Evolutionary conservation across 2,113 vertebrate genomes (phyloP).

Genomic region (Pelvicachromis taeniatus): DNA sequence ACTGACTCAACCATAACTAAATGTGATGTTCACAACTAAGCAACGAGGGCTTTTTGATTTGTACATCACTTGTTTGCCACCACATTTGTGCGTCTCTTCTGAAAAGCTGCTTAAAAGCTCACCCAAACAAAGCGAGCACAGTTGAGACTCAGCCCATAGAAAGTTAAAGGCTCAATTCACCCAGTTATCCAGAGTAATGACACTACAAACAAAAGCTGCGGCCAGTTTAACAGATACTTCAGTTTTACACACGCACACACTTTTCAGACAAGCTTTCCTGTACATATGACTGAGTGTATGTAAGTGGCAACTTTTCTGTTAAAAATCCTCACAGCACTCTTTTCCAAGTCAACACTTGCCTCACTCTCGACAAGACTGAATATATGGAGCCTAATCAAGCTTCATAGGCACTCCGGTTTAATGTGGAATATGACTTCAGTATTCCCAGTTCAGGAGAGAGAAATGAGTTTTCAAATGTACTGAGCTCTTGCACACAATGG

Average conservation of each 20-base stretch:
- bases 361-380: neutral
- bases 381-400: neutral
- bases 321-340: neutral
- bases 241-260: neutral
- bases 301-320: neutral
- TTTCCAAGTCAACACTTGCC: neutral
- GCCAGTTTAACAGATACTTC: neutral
- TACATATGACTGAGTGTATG: neutral
- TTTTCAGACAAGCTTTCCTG: neutral
- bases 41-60: neutral
- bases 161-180: constrained; percentile 36
- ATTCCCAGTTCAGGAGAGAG: neutral
- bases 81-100: neutral
- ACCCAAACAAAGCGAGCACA: neutral
- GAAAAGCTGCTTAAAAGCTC: neutral
- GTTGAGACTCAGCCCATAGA: neutral
- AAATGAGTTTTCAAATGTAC: neutral
- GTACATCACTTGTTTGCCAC: neutral
- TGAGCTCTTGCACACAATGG: neutral
- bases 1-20: neutral
- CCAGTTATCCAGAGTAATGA: neutral
- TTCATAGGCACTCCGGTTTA: neutral
- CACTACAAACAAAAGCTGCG: neutral
- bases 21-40: neutral
- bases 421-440: neutral